Evolutionary conservation across 35 echinoderm and acorn worm genomes (phyloP).

Genomic region (Heliocidaris erythrogramma): DNA sequence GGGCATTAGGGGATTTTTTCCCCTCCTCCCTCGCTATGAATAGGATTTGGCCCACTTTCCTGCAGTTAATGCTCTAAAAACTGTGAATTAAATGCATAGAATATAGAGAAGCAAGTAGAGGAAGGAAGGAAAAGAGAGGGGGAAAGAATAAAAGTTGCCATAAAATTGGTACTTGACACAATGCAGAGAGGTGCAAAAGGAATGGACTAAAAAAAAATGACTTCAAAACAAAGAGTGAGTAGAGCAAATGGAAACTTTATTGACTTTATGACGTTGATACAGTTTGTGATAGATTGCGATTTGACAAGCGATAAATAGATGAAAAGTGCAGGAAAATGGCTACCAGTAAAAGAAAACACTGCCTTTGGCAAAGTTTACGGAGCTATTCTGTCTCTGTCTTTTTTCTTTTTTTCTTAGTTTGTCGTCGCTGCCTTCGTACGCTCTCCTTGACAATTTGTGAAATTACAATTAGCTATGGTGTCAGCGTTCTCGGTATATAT

Average conservation of each 20-base stretch:
- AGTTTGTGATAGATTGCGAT: neutral
- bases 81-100: neutral
- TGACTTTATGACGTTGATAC: neutral
- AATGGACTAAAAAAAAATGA: neutral
- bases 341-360: neutral
- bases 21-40: neutral
- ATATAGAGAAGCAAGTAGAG: neutral
- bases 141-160: neutral
- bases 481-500: neutral
- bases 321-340: neutral
- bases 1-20: neutral
- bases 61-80: neutral
- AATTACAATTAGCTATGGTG: constrained; percentile 11
- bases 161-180: neutral
- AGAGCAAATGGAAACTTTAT: neutral
- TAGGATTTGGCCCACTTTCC: neutral
- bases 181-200: neutral
- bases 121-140: neutral
- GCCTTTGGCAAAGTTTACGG: neutral
- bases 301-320: neutral
- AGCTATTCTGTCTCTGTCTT: neutral
- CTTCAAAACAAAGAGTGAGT: neutral
- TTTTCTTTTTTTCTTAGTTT: neutral
- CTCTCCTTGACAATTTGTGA: neutral
- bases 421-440: neutral